Evolutionary conservation across 2,888 invertebrate genomes (phyloP), one percentile per base, ranked within the genome.

Genomic region (Hemicrepidius hirtus): DNA sequence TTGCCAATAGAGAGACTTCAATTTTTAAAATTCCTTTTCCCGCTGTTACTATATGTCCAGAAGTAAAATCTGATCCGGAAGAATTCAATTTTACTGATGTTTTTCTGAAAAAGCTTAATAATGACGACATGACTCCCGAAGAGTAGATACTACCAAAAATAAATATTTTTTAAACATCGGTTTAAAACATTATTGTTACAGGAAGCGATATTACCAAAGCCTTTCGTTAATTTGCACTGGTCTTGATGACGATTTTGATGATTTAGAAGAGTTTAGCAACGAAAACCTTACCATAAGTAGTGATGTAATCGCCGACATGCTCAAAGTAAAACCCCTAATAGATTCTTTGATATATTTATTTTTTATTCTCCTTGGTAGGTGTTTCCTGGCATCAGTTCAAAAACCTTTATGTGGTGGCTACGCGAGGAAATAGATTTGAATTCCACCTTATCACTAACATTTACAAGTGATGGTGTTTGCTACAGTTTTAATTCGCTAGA

Each of bases 1-100:
- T 94, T 81, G 93, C 93, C 0, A 92, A 93, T 83, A 92, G 91
- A 68, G 91, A 93, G 0, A 93, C 93, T 9, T 91, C 91, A 0
- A 90, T 92, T 50, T 91, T 91, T 90, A 88, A 90, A 85, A 89
- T 91, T 16, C 86, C 86, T 3, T 86, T 86, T 80, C 86, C 85
- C 9, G 86, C 86, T 12, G 82, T 87, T 7, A 86, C 86, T 1
- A 83, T 87, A 64, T 87, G 87, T 71, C 82, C 86, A 10, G 92
- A 92, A 84, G 91, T 90, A 0, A 92, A 92, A 80, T 86, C 90
- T 0, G 86, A 88, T 77, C 90, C 90, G 80, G 85, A 86, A 0
- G 84, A 87, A 50, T 91, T 90, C 78, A 91, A 92, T 83, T 92
- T 88, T 69, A 91, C 92, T 10, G 35, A 59, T 5, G 32, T 65